Conservation (phyloP, 1,140 invertebrate genomes). For the Calephelis nemesis region DNA sequence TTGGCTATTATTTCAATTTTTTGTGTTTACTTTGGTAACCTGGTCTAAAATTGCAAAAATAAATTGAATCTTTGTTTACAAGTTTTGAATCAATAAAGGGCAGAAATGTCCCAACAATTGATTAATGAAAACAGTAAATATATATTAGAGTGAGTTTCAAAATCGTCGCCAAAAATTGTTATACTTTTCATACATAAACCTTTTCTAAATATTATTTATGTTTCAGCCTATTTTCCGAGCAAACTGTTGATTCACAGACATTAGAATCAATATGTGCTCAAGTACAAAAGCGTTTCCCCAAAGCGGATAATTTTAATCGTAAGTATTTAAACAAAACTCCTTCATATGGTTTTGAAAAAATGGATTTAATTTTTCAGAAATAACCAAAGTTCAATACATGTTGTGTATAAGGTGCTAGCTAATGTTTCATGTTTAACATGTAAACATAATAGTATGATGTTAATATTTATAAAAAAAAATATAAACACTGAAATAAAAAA, state of each 20-base stretch:
- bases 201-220: slow-evolving; percentile 29
- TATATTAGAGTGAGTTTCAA: slow-evolving; percentile 64
- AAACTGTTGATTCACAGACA: slow-evolving; percentile 71
- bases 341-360: no score
- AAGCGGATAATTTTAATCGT: slow-evolving; percentile 88
- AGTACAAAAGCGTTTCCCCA: slow-evolving; percentile 87
- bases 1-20: not conserved
- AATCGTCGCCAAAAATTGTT: slow-evolving; percentile 15
- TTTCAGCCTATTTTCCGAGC: slow-evolving; percentile 78
- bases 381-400: no score
- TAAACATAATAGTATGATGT: no score
- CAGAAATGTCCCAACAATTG: slow-evolving; percentile 64
- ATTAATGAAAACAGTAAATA: slow-evolving; percentile 73
- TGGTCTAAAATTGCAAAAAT: not conserved
- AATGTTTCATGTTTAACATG: no score
- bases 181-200: slow-evolving; percentile 9
- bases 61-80: not conserved
- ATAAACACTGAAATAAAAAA: no score
- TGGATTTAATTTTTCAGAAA: no score
- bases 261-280: slow-evolving; percentile 77
- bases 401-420: no score
- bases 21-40: slow-evolving; percentile 8
- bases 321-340: slow-evolving; percentile 36
- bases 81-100: not conserved
- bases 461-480: no score